Evolutionary conservation across 2,888 invertebrate species (phyloP).

Genomic region (Lithophane leautieri): DNA sequence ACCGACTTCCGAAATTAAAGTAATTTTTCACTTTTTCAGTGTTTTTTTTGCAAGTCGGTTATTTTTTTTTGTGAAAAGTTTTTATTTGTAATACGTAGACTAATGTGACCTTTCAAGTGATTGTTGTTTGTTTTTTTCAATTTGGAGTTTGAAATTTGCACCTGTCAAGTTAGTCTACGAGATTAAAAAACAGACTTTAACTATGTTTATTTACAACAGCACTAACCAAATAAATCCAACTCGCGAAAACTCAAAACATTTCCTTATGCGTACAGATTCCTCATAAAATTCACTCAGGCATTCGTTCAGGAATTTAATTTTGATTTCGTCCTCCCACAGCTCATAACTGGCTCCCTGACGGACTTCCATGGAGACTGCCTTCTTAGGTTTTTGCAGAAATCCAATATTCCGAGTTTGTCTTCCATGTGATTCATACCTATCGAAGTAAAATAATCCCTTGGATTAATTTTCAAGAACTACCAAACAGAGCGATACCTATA

Average conservation of each 20-base stretch:
- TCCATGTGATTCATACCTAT: slow-evolving; percentile 59
- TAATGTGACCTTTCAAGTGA: no score
- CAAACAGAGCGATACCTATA: slow-evolving; percentile 78
- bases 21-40: no score
- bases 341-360: not conserved
- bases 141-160: no score
- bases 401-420: slow-evolving; percentile 44
- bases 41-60: no score
- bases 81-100: no score
- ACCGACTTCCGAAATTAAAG: no score
- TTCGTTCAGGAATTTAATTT: not conserved
- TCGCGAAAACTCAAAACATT: not conserved
- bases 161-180: no score
- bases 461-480: slow-evolving; percentile 82
- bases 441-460: slow-evolving; percentile 84
- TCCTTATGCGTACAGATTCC: not conserved
- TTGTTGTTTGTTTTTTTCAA: no score
- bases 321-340: not conserved
- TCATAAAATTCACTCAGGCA: not conserved
- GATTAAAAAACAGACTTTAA: no score
- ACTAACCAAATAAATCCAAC: not conserved
- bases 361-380: slow-evolving; percentile 1
- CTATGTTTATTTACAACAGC: not conserved
- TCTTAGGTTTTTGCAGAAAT: slow-evolving; percentile 30
- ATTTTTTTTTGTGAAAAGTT: no score